Conservation (phyloP, 2,888 invertebrate genomes). For the Apamea sordens region DNA sequence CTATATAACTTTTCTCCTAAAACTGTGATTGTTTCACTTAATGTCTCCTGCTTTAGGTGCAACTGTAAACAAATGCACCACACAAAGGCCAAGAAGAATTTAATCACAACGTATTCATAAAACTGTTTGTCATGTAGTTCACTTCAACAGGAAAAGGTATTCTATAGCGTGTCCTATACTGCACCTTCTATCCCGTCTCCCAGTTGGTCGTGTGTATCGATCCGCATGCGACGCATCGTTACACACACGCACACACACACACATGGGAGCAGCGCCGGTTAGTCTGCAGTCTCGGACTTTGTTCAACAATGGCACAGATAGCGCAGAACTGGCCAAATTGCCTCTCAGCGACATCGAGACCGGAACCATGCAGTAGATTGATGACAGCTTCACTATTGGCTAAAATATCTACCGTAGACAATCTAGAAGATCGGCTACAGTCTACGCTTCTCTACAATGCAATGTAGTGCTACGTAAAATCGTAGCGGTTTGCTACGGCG, state of each 20-base stretch:
- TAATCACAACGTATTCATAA: not conserved
- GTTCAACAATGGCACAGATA: slow-evolving; percentile 9
- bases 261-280: slow-evolving; percentile 19
- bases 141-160: not conserved
- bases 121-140: not conserved
- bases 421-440: not conserved
- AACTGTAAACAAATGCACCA: not conserved
- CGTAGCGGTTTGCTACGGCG: slow-evolving; percentile 36
- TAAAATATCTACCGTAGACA: not conserved
- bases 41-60: not conserved
- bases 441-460: slow-evolving; percentile 10
- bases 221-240: slow-evolving; percentile 43
- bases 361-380: slow-evolving; percentile 24
- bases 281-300: slow-evolving; percentile 38
- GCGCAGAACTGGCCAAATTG: slow-evolving; percentile 10
- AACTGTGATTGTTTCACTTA: not conserved
- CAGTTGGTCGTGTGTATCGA: slow-evolving; percentile 35
- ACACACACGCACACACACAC: slow-evolving; percentile 22
- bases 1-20: not conserved
- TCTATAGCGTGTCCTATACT: not conserved
- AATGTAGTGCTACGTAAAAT: slow-evolving; percentile 8
- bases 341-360: slow-evolving; percentile 16
- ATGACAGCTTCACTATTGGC: slow-evolving; percentile 4
- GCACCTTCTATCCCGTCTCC: slow-evolving; percentile 12
- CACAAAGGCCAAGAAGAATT: not conserved